These are phyloP conservation scores for Drosophila anceps DNA, from an alignment of 2,888 invertebrate genomes.

Conservation along the genomic window DNA sequence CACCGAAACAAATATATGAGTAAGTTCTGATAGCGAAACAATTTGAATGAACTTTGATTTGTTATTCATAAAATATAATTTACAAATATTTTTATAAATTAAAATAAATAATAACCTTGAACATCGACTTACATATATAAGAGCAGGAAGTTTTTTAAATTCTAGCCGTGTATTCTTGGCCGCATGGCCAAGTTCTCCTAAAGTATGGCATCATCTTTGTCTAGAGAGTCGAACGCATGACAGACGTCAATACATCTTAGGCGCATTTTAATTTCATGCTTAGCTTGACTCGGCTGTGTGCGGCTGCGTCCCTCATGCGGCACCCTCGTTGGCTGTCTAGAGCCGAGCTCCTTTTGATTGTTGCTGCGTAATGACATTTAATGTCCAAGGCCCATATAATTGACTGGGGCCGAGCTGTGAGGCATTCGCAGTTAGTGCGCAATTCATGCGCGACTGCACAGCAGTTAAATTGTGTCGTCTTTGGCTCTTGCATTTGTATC, in stretches of 20 bases:
- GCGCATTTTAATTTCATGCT: conserved; percentile 85
- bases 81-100: too few species aligned
- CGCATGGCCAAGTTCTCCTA: conserved; percentile 1
- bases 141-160: too few species aligned
- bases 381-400: conserved; percentile 75
- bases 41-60: neutral
- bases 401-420: conserved; percentile 50
- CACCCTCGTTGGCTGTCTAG: conserved; percentile 11
- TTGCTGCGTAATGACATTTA: conserved; percentile 82
- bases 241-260: conserved; percentile 81
- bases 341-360: conserved; percentile 64
- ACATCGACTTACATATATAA: too few species aligned
- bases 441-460: conserved; percentile 74
- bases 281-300: conserved; percentile 64
- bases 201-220: conserved; percentile 51
- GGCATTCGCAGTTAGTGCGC: conserved; percentile 48
- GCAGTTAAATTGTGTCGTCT: conserved; percentile 69
- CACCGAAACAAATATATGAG: conserved; percentile 1
- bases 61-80: too few species aligned
- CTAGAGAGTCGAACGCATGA: conserved; percentile 57
- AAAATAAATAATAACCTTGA: too few species aligned
- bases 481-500: conserved; percentile 30
- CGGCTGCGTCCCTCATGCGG: conserved; percentile 3
- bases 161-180: conserved; percentile 11
- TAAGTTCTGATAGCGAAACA: neutral